phyloP scores from a whole-genome alignment of 2,888 invertebrate genomes.

The Cybosia mesomella region DNA sequence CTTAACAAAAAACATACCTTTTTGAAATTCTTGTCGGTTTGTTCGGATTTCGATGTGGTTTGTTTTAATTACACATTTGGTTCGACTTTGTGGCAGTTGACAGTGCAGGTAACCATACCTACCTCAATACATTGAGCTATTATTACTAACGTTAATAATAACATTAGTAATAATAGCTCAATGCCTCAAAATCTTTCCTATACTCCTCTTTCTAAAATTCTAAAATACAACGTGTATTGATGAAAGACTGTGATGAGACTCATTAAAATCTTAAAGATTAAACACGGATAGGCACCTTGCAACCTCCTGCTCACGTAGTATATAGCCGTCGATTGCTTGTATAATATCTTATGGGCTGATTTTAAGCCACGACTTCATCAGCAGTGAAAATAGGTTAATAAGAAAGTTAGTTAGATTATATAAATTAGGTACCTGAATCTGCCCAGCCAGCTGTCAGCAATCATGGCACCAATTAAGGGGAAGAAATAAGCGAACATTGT shows the following conservation, averaged over 20 bases:
- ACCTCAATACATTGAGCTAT: too few relatives aligned
- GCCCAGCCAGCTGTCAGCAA: conserved; percentile 97
- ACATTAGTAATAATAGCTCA: too few relatives aligned
- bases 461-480: conserved; percentile 95
- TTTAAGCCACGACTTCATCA: not conserved
- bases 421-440: conserved; percentile 89
- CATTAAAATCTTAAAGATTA: too few relatives aligned
- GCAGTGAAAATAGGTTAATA: not conserved
- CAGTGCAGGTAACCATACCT: too few relatives aligned
- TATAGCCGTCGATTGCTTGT: not conserved
- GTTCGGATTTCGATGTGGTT: too few relatives aligned
- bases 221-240: not conserved
- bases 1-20: too few relatives aligned
- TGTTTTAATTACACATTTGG: too few relatives aligned
- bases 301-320: not conserved
- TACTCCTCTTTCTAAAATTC: too few relatives aligned
- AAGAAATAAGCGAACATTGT: conserved; percentile 96
- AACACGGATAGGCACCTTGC: not conserved
- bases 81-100: too few relatives aligned
- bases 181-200: too few relatives aligned
- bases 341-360: not conserved
- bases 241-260: not conserved
- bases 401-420: not conserved
- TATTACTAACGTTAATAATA: too few relatives aligned
- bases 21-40: too few relatives aligned